Base-by-base conservation (phyloP, 2,888 invertebrate species). In the Hoplodrina ambigua region DNA sequence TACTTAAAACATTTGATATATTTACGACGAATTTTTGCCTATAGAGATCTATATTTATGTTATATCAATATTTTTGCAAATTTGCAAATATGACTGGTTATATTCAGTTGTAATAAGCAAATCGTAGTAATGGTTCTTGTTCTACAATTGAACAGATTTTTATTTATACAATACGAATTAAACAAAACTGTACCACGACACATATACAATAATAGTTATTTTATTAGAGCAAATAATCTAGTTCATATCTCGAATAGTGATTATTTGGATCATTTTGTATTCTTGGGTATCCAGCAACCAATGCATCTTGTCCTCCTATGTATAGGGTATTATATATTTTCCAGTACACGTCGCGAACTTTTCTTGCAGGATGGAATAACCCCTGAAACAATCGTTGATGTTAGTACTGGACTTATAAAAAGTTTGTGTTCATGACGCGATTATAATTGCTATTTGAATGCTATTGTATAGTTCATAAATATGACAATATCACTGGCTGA, bases 321-420 rank as follows among this genome's bases (percentile, higher is more conserved):
- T 99, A 99, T 65, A 99, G 96, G 0, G 99, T 99, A 96, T 99
- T 99, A 95, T 99, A 99, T 85, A 99, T 99, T 95, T 99, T 99
- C 99, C 99, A 99, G 91, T 99, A 99, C 0, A 99, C 99, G 91
- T 99, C 99, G 41, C 99, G 97, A 0, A 99, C 99, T 96, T 99
- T 99, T 69, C 99, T 96, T 10, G 99, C 99, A 1, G 99, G 99
- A 95, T 99, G 99, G 94, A 99, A 99, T 58, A 99, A 95, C 49
- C 99, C 99, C 98, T 99, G 95, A 69, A 97, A 97, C 81, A 84
- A 78, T n/a, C 37, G 25, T 49, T 7, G 30, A 46, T 56, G 8
- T 25, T 41, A 41, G 41, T 41, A 37, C 6, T 46, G 13, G 0
- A 37, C 41, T 13, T 37, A 54, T 54, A 46, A 56, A 67, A 52